phyloP scores from a whole-genome alignment of 2,888 invertebrate species.

The Allygus modestus region DNA sequence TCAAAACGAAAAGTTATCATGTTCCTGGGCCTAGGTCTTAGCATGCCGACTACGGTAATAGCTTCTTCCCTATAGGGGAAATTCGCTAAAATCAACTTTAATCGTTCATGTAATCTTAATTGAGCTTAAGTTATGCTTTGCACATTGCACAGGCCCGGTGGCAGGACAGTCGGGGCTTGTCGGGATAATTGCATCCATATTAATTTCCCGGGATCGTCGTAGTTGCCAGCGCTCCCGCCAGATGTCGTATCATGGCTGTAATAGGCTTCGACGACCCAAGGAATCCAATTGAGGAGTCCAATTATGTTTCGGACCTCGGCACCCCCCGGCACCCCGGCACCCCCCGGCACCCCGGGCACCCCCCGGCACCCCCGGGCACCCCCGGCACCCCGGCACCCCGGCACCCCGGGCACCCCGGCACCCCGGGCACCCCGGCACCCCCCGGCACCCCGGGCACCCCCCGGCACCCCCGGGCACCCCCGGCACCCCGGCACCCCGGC shows the following conservation, averaged over 20 bases:
- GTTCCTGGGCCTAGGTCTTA: no score
- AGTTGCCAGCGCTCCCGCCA: neutral
- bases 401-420: neutral
- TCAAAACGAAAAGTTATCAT: no score
- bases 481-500: neutral
- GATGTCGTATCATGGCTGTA: conserved; percentile 13
- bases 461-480: neutral
- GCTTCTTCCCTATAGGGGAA: no score
- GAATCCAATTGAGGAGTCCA: conserved; percentile 20
- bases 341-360: neutral
- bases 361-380: neutral
- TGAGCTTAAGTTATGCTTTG: neutral
- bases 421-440: neutral
- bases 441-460: neutral
- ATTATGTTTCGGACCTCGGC: neutral
- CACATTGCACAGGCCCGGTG: neutral
- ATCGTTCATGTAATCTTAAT: conserved; percentile 2
- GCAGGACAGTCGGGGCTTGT: neutral
- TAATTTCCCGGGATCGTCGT: neutral
- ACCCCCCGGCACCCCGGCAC: neutral
- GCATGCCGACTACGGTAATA: no score
- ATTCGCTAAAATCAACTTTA: neutral
- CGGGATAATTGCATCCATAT: conserved; percentile 22
- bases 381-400: neutral
- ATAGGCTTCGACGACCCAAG: conserved; percentile 4